These are phyloP conservation scores for Amblyornis subalaris DNA, from an alignment of 2,113 vertebrate species.

Conservation along the genomic window DNA sequence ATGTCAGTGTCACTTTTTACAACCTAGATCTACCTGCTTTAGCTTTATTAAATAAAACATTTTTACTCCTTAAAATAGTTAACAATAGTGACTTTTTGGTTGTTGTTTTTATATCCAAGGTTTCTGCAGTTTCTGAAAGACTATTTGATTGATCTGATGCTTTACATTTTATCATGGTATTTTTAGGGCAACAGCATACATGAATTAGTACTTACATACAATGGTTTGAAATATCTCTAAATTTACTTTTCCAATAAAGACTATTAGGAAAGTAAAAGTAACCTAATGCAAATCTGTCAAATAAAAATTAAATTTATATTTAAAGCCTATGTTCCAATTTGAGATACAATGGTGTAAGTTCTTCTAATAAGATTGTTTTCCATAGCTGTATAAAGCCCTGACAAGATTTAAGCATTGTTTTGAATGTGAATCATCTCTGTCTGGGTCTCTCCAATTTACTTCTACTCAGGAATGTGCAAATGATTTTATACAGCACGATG, in stretches of 20 bases:
- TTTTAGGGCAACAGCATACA: conserved; percentile 56
- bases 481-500: conserved; percentile 75
- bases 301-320: conserved; percentile 56
- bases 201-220: conserved; percentile 38
- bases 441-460: conserved; percentile 63
- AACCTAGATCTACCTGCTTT: conserved; percentile 50
- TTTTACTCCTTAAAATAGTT: conserved; percentile 47
- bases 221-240: conserved; percentile 40
- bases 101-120: background rate
- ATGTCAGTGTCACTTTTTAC: conserved; percentile 66
- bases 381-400: conserved; percentile 51
- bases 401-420: conserved; percentile 51
- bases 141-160: background rate
- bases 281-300: conserved; percentile 51
- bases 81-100: conserved; percentile 62
- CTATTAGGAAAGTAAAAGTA: conserved; percentile 53
- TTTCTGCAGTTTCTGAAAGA: conserved; percentile 46
- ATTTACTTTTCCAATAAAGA: conserved; percentile 60
- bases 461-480: conserved; percentile 74
- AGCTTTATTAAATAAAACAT: conserved; percentile 68
- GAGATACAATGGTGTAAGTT: conserved; percentile 22
- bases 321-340: conserved; percentile 60
- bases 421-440: conserved; percentile 49
- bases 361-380: conserved; percentile 36
- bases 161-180: conserved; percentile 28